Conservation (phyloP, 2,113 vertebrate species). For the Procavia capensis region DNA sequence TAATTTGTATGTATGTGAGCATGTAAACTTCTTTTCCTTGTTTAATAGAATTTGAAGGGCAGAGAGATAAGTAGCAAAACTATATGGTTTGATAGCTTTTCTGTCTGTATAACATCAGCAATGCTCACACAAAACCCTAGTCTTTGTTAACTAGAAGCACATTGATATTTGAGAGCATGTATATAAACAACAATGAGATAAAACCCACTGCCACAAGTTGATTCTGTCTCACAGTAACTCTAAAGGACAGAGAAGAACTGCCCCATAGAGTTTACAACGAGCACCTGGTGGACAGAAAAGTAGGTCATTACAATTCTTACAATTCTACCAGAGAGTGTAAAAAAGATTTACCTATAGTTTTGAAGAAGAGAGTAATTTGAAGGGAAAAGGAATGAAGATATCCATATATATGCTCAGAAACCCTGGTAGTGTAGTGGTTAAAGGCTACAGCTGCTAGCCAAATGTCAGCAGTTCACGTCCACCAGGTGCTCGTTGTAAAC, state of each 20-base stretch:
- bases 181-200: too few relatives aligned
- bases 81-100: background rate
- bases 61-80: background rate
- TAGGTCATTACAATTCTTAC: background rate
- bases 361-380: background rate
- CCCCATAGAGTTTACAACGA: too few relatives aligned
- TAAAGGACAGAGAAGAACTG: too few relatives aligned
- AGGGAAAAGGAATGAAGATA: background rate
- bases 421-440: too few relatives aligned
- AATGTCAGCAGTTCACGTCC: too few relatives aligned
- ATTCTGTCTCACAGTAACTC: too few relatives aligned
- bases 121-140: background rate
- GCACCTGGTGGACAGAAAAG: background rate
- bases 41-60: background rate
- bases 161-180: background rate
- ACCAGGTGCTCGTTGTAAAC: too few relatives aligned
- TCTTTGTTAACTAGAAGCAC: background rate
- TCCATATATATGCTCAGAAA: background rate
- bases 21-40: background rate
- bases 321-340: background rate
- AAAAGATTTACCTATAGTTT: background rate
- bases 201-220: too few relatives aligned
- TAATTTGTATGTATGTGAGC: background rate
- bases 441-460: too few relatives aligned
- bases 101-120: background rate